Evolutionary conservation across 2,797 vertebrate genomes (phyloP), one percentile per base, ranked within the genome.

Genomic region (Pipistrellus pipistrellus): DNA sequence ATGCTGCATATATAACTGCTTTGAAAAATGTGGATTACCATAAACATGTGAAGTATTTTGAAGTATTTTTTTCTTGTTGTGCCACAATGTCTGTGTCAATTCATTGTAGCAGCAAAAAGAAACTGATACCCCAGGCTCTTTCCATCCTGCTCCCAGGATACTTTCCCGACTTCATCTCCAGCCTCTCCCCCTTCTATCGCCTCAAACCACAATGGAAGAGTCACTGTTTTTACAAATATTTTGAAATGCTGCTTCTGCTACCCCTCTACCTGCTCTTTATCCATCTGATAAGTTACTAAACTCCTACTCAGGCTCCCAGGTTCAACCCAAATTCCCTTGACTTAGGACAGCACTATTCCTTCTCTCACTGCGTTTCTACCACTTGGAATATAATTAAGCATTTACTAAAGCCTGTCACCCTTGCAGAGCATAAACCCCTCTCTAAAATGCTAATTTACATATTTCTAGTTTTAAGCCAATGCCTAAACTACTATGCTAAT

Each of bases 21-120:
- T 78, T 85, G 73, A 85, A 68, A 96, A 93, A 84, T 80, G 76
- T 81, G 35, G 59, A 87, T 92, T 66, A 85, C 82, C 72, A 64
- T 90, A 44, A 87, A 80, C 91, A 89, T 59, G 20, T 71, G 35
- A 93, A 38, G 17, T 76, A 32, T 83, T 91, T 82, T n/a, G n/a
- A n/a, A n/a, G n/a, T n/a, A n/a, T n/a, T n/a, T 85, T 59, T 62
- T 62, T 62, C 59, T 62, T 62, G 72, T 59, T 51, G 25, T 76
- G 62, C 32, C 32, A 77, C 20, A 20, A 69, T 18, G 6, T 35
- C 23, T 62, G 27, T 83, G 46, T 20, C 25, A 14, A 25, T 41
- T 62, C 18, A 21, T 73, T 38, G 53, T 32, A 90, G 23, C 25
- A 57, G 10, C 38, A 14, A 57, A 17, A 85, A 38, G 21, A 88